These are phyloP conservation scores for Entomobrya multifasciata DNA, from an alignment of 2,888 invertebrate species.

Conservation along the genomic window DNA sequence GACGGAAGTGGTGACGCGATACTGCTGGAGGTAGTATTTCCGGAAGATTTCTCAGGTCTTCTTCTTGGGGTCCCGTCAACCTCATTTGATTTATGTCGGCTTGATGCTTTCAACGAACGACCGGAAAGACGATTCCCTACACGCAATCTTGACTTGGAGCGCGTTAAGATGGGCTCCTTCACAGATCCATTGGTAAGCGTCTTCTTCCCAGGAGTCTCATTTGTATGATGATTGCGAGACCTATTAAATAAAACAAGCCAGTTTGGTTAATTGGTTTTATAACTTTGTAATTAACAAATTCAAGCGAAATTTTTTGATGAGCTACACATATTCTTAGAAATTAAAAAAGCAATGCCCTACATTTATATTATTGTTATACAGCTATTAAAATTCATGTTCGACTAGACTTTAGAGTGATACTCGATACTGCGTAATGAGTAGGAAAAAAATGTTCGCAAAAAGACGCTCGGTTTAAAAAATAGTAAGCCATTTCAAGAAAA, in stretches of 20 bases:
- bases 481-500: too few relatives aligned
- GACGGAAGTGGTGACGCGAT: constrained; percentile 28
- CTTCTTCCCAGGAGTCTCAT: constrained; percentile 72
- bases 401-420: too few relatives aligned
- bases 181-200: constrained; percentile 76
- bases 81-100: constrained; percentile 35
- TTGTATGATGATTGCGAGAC: constrained; percentile 58
- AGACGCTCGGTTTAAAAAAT: too few relatives aligned
- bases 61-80: neutral
- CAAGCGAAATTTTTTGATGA: too few relatives aligned
- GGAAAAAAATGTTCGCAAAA: too few relatives aligned
- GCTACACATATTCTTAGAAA: too few relatives aligned
- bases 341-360: too few relatives aligned
- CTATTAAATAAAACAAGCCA: constrained; percentile 21
- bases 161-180: constrained; percentile 76
- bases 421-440: too few relatives aligned
- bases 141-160: constrained; percentile 75
- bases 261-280: too few relatives aligned
- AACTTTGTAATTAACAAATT: too few relatives aligned
- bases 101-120: constrained; percentile 49
- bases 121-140: constrained; percentile 47
- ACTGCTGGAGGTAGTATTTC: neutral
- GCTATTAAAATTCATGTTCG: too few relatives aligned
- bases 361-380: too few relatives aligned
- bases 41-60: constrained; percentile 27